A percentile compares a stretch with the other conserved stretches of the same genome.
Conservation (phyloP, 1,140 invertebrate species). For the Micrasema longulum region DNA sequence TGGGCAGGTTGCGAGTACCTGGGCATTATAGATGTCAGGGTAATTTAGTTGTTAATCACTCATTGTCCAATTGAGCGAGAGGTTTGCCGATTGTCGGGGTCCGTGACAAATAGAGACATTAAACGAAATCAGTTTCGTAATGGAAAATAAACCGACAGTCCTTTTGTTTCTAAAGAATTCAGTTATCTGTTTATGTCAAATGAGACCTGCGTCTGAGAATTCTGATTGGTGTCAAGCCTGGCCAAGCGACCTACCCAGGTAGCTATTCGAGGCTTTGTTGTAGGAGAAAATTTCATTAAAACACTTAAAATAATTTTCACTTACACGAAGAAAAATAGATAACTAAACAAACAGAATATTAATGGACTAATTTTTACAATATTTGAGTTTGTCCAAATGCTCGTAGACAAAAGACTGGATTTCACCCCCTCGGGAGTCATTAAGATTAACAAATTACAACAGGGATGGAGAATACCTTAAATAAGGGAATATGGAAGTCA, state of each 20-base stretch:
- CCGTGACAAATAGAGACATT: slow-evolving; percentile 47
- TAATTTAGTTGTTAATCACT: slow-evolving; percentile 27
- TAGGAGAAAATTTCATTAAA: background rate
- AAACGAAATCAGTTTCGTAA: slow-evolving; percentile 35
- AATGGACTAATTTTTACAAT: no score
- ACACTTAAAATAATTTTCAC: background rate
- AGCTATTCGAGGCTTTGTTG: background rate
- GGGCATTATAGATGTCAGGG: slow-evolving; percentile 12
- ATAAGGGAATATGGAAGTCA: no score
- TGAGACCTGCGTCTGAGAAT: background rate
- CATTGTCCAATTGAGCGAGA: slow-evolving; percentile 37
- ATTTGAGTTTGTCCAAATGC: no score
- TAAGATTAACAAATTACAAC: no score
- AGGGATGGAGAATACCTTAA: no score
- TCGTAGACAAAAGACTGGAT: background rate
- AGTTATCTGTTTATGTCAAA: slow-evolving; percentile 37
- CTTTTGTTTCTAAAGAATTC: slow-evolving; percentile 37
- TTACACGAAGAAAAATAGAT: no score
- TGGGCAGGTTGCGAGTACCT: background rate
- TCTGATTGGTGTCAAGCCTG: slow-evolving; percentile 7
- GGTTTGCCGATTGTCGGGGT: slow-evolving; percentile 15
- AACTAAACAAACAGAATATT: no score
- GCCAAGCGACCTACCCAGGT: background rate
- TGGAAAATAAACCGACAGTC: slow-evolving; percentile 25
- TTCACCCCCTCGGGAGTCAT: no score